These are phyloP conservation scores for Leuciscus idus DNA, from an alignment of 2,113 vertebrate species.

Conservation along the genomic window DNA sequence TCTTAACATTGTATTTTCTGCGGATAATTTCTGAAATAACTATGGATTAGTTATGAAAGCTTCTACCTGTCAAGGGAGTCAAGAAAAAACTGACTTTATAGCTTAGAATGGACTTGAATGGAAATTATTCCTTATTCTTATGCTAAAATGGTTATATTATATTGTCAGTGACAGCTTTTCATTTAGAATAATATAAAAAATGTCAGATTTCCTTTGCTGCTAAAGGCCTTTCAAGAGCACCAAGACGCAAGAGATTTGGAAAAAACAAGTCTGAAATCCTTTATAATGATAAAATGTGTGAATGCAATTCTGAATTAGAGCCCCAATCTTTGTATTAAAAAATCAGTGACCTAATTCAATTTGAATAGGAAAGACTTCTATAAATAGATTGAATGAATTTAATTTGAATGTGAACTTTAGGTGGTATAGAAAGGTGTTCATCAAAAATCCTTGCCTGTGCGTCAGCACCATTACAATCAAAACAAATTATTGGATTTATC, in stretches of 20 bases:
- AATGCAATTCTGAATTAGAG: neutral
- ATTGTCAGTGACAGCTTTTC: neutral
- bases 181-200: conserved; percentile 7
- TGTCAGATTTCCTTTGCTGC: neutral
- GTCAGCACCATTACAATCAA: neutral
- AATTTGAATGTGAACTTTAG: conserved; percentile 7
- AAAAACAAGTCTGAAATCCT: conserved; percentile 21
- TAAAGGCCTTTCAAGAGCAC: conserved; percentile 11
- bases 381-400: neutral
- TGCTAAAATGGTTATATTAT: conserved; percentile 18
- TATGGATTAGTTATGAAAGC: conserved; percentile 10
- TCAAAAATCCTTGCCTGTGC: neutral
- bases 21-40: neutral
- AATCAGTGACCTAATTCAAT: neutral
- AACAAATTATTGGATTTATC: neutral
- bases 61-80: conserved; percentile 3
- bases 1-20: neutral
- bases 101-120: neutral
- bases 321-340: neutral
- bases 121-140: neutral
- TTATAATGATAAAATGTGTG: neutral
- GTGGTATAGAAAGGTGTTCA: neutral
- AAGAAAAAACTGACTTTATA: neutral
- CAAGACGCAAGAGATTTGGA: neutral
- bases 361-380: neutral